These are phyloP conservation scores for Lepus timidus DNA, from an alignment of 2,113 vertebrate genomes.

Conservation along the genomic window DNA sequence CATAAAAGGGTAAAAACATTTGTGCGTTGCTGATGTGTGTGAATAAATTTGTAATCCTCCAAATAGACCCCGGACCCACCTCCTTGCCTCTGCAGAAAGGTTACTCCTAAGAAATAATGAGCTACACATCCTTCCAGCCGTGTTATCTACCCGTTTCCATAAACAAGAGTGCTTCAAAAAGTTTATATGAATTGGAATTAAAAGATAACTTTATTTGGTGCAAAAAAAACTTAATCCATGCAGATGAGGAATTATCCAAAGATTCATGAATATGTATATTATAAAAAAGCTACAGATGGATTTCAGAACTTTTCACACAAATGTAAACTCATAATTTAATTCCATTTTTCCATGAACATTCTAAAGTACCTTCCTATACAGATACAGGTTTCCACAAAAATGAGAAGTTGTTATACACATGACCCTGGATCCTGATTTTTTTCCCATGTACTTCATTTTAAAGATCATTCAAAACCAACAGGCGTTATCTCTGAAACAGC, in stretches of 20 bases:
- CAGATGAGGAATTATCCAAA: no score
- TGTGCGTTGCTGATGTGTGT: not conserved
- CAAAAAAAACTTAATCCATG: no score
- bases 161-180: no score
- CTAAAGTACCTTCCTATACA: not conserved
- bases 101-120: not conserved
- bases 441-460: not conserved
- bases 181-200: no score
- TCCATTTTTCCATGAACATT: no score
- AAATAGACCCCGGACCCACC: not conserved
- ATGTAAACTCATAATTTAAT: no score
- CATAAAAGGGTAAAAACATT: not conserved
- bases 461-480: not conserved
- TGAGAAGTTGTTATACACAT: not conserved
- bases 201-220: no score
- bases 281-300: no score
- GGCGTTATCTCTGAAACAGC: not conserved
- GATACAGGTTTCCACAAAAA: not conserved
- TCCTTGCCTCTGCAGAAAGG: accelerated
- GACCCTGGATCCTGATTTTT: not conserved
- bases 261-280: no score
- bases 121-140: not conserved
- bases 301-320: no score
- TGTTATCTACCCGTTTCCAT: not conserved
- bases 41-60: not conserved